Evolutionary conservation across 2,113 vertebrate species (phyloP).

Genomic region (Amblyopsis rosae): DNA sequence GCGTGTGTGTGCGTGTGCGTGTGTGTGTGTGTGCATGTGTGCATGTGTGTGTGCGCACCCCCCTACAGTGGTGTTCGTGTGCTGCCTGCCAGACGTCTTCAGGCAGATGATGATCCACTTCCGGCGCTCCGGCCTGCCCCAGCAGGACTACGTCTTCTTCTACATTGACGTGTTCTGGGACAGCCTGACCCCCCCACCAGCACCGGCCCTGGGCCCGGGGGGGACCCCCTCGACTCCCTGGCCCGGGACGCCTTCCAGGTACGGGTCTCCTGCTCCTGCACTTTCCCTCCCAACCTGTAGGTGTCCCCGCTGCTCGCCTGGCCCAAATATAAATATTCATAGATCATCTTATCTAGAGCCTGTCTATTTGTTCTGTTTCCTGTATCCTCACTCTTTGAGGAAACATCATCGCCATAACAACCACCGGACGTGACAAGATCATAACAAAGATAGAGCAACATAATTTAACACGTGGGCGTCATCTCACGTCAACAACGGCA

Average conservation of each 20-base stretch:
- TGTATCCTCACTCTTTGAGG: too few relatives aligned
- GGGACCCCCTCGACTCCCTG: constrained; percentile 74
- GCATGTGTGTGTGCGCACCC: neutral
- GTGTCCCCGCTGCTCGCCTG: too few relatives aligned
- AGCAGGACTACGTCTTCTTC: constrained; percentile 86
- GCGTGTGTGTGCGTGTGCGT: neutral
- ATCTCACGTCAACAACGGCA: too few relatives aligned
- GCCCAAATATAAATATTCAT: too few relatives aligned
- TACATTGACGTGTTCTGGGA: constrained; percentile 88
- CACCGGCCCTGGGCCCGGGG: constrained; percentile 82
- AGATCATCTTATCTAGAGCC: too few relatives aligned
- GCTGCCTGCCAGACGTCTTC: constrained; percentile 85
- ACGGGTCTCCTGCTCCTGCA: neutral
- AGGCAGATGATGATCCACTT: constrained; percentile 86
- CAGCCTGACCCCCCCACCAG: constrained; percentile 74
- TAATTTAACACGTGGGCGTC: too few relatives aligned
- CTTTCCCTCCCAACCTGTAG: too few relatives aligned
- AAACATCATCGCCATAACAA: too few relatives aligned
- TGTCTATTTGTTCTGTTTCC: too few relatives aligned
- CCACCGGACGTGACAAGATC: too few relatives aligned
- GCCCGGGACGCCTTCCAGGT: constrained; percentile 88
- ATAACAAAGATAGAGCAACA: too few relatives aligned
- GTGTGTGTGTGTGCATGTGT: neutral
- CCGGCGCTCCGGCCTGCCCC: constrained; percentile 71
- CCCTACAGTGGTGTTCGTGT: constrained; percentile 86